Base-by-base conservation (phyloP, 2,888 invertebrate species). In the Drosophila limbata region DNA sequence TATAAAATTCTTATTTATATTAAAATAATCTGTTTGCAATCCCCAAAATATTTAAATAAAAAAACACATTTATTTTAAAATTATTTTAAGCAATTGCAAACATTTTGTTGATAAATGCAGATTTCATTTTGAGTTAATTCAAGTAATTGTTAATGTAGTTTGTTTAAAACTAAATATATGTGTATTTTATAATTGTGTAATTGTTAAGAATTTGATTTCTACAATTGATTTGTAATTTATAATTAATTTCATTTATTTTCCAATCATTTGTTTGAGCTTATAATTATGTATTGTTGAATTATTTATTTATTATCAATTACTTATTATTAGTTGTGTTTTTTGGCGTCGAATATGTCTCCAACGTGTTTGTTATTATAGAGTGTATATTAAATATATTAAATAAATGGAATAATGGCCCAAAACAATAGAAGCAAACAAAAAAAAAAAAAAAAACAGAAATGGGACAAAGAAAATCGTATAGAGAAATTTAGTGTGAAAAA, bases 281-380 rank as follows among this genome's bases (percentile, higher is more conserved):
- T 37, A 19, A 35, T 15, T 39, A 10, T 51, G 19, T 9, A 10
- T 47, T 45, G 19, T 40, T 45, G 21, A 6, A 10, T 39, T 48
- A 25, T 19, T 39, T 69, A 33, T 28, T 39, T 65, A 55, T 63
- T 51, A 62, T 42, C n/a, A n/a, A n/a, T 39, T 69, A 33, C 19
- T 39, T 65, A 55, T 63, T 51, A 62, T 42, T 53, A 15, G 57
- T 62, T 64, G 35, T 72, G 47, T 82, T 62, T 74, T 64, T 85
- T 86, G 70, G 64, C 77, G 81, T 82, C 88, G 92, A 92, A 92
- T 92, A 91, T 92, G 92, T 92, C 92, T 92, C 92, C 92, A 92
- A 92, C 85, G 74, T 72, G 73, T 79, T 68, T 63, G 57, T 64
- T 52, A 47, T 40, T 59, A 70, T 50, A 17, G 17, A 17, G 4